Percentiles rank a stretch among this genome's conserved stretches.
Conservation (phyloP, 2,113 vertebrate species). For the Laticauda colubrina region DNA sequence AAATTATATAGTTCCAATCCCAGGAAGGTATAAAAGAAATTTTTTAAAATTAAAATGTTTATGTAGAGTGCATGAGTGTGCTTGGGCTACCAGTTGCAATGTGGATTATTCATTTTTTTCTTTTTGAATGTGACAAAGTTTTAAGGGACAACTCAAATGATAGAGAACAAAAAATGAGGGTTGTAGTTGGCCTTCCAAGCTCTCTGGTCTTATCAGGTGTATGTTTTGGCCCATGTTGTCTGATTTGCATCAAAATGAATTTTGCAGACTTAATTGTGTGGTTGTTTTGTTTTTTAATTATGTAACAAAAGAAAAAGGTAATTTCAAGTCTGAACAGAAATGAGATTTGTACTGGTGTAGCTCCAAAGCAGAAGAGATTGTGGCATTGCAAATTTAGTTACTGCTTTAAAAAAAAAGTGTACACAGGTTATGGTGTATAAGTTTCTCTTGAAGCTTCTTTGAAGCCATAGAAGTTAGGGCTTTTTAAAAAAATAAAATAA, state of each 20-base stretch:
- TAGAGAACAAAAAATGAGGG: not conserved
- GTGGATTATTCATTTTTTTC: not conserved
- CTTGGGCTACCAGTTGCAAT: not conserved
- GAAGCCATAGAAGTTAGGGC: conserved; percentile 76
- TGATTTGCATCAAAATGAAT: not conserved
- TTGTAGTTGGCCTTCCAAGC: not conserved
- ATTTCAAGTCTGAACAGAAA: conserved; percentile 34
- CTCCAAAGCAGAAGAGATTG: conserved; percentile 20
- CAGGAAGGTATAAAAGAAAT: not conserved
- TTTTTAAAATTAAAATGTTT: not conserved
- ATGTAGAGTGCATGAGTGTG: conserved; percentile 8
- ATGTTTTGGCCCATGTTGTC: not conserved
- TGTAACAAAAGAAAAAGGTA: conserved; percentile 2
- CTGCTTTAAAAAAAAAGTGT: conserved; percentile 64
- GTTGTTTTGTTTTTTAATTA: not conserved
- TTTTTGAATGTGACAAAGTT: conserved; percentile 1
- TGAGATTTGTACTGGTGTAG: conserved; percentile 24
- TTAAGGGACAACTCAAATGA: conserved; percentile 8
- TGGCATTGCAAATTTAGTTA: conserved; percentile 40
- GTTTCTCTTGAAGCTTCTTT: conserved; percentile 67
- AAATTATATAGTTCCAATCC: not conserved
- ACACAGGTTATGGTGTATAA: conserved; percentile 57
- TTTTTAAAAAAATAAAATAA: conserved; percentile 55
- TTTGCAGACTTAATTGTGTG: not conserved
- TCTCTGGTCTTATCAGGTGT: not conserved